These are phyloP conservation scores for Nemoura dubitans DNA, from an alignment of 2,888 invertebrate species.

Conservation along the genomic window DNA sequence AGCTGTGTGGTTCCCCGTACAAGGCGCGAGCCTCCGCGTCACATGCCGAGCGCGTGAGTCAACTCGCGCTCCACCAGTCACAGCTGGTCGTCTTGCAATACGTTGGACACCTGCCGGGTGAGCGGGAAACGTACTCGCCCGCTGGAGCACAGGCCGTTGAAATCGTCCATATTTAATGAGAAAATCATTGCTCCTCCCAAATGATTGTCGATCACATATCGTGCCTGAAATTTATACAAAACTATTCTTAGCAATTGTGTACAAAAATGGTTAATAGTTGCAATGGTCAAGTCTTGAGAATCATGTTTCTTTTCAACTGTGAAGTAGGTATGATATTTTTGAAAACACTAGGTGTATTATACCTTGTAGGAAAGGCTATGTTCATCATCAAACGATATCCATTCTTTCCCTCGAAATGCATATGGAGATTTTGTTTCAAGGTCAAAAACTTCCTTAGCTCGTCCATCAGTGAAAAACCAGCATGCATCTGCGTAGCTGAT, in stretches of 20 bases:
- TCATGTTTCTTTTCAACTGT: too few relatives aligned
- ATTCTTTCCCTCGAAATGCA: conserved; percentile 73
- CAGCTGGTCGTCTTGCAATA: conserved; percentile 55
- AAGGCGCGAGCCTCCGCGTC: background rate
- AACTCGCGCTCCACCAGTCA: conserved; percentile 56
- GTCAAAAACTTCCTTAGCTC: conserved; percentile 70
- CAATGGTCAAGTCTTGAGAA: too few relatives aligned
- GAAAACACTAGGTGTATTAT: conserved; percentile 17
- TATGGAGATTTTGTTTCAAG: conserved; percentile 79
- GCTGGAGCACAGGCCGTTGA: conserved; percentile 66
- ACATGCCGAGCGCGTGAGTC: conserved; percentile 52
- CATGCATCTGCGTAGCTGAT: conserved; percentile 77
- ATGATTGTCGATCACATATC: conserved; percentile 69
- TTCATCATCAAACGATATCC: conserved; percentile 85
- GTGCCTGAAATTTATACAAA: conserved; percentile 60
- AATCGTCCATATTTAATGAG: conserved; percentile 84
- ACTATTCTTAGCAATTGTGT: too few relatives aligned
- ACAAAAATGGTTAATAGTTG: conserved; percentile 34
- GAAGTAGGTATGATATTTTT: too few relatives aligned
- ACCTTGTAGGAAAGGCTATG: conserved; percentile 77
- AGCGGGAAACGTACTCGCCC: conserved; percentile 58
- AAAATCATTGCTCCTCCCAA: conserved; percentile 87
- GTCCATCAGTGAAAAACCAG: conserved; percentile 66
- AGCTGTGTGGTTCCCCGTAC: too few relatives aligned
- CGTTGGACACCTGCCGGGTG: conserved; percentile 57